phyloP scores from a whole-genome alignment of 2,888 invertebrate species.

The Halictus ligatus region DNA sequence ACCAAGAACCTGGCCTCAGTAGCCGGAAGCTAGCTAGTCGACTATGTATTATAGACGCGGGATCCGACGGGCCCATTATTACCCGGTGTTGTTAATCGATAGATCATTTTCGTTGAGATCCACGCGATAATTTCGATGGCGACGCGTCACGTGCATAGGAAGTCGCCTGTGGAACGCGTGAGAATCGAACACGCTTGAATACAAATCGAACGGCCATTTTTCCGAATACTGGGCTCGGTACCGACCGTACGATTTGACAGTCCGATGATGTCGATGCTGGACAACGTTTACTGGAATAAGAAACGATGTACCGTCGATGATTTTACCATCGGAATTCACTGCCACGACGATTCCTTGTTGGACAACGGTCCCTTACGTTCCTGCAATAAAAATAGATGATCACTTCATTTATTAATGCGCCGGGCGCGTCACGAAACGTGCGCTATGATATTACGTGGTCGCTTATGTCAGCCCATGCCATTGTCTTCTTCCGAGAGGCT shows the following conservation, averaged over 20 bases:
- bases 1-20: constrained; percentile 22
- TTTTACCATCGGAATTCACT: background rate
- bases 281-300: constrained; percentile 18
- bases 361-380: background rate
- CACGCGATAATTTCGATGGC: constrained; percentile 31
- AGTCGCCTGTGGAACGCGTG: constrained; percentile 50
- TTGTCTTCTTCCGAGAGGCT: background rate
- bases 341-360: background rate
- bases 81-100: constrained; percentile 61
- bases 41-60: constrained; percentile 48
- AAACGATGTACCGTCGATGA: background rate
- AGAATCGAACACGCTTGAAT: constrained; percentile 42
- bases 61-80: constrained; percentile 35
- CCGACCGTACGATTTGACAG: background rate
- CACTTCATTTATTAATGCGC: background rate
- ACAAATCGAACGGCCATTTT: constrained; percentile 33
- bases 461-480: background rate
- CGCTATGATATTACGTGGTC: background rate
- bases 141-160: constrained; percentile 57
- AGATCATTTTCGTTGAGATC: constrained; percentile 58
- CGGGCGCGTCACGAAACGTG: background rate
- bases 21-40: constrained; percentile 62
- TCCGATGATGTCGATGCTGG: background rate
- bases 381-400: background rate
- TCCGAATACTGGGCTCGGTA: background rate